phyloP scores from a whole-genome alignment of 2,113 vertebrate genomes.

The Lamprotornis superbus region DNA sequence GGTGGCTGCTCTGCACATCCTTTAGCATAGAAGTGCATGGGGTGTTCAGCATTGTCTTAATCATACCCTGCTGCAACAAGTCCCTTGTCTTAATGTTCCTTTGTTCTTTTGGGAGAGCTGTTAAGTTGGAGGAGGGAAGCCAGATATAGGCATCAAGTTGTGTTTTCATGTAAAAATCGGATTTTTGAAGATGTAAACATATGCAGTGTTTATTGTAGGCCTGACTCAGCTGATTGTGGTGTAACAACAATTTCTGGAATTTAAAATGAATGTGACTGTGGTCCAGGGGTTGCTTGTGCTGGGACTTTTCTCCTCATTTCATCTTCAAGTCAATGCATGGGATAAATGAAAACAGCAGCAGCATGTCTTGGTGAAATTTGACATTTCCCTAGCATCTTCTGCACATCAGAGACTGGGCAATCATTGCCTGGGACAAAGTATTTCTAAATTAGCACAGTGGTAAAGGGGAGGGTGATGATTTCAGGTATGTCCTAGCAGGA shows the following conservation, averaged over 20 bases:
- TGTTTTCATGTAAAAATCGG: not conserved
- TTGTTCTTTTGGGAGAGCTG: not conserved
- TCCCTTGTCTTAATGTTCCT: not conserved
- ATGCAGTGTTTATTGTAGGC: not conserved
- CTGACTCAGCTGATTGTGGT: not conserved
- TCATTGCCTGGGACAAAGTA: not conserved
- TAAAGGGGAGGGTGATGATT: not conserved
- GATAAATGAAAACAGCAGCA: not conserved
- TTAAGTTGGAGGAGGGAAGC: not conserved
- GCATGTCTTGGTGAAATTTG: not conserved
- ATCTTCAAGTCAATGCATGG: not conserved
- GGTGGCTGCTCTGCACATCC: not conserved
- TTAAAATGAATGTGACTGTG: not conserved
- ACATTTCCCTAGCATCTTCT: not conserved
- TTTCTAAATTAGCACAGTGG: not conserved
- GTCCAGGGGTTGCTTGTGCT: not conserved
- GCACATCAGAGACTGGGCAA: not conserved
- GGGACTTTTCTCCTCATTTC: not conserved
- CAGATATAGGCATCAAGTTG: not conserved
- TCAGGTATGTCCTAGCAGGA: not conserved
- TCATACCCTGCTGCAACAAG: not conserved
- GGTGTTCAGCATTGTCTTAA: not conserved
- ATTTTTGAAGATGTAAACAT: not conserved
- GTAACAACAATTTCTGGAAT: not conserved
- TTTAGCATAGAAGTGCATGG: not conserved